phyloP scores from a whole-genome alignment of 1,140 invertebrate species.

The Plectrocnemia conspersa region DNA sequence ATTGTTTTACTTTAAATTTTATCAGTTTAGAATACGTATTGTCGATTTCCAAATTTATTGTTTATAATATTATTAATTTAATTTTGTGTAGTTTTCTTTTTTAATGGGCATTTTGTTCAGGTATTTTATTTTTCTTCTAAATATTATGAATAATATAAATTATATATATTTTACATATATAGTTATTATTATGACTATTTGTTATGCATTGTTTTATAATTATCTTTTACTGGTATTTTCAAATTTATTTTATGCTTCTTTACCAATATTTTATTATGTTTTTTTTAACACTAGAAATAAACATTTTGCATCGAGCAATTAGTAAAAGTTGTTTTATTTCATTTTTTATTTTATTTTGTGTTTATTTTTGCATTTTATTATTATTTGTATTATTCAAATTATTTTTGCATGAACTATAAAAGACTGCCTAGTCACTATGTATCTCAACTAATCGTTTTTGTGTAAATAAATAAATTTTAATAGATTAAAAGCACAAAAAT shows the following conservation, averaged over 20 bases:
- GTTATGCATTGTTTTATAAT: slow-evolving; percentile 31
- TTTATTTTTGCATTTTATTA: slow-evolving; percentile 38
- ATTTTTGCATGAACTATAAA: slow-evolving; percentile 32
- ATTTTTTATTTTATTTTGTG: slow-evolving; percentile 41
- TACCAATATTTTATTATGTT: slow-evolving; percentile 34
- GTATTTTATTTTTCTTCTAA: slow-evolving; percentile 9
- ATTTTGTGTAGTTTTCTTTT: no score
- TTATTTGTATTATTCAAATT: slow-evolving; percentile 21
- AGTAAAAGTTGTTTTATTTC: slow-evolving; percentile 46
- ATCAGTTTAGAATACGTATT: slow-evolving; percentile 22
- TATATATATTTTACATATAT: no score
- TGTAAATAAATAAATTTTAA: slow-evolving; percentile 26
- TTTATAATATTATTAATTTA: background rate
- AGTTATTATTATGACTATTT: slow-evolving; percentile 27
- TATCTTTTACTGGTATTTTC: slow-evolving; percentile 18
- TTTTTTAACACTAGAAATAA: slow-evolving; percentile 52
- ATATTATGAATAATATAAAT: slow-evolving; percentile 34
- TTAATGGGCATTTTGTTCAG: slow-evolving; percentile 17
- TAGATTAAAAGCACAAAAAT: no score
- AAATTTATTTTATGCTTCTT: slow-evolving; percentile 33
- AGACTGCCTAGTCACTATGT: slow-evolving; percentile 36
- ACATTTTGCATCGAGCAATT: slow-evolving; percentile 50
- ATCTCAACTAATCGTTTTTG: slow-evolving; percentile 31
- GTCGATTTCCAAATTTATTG: slow-evolving; percentile 10
- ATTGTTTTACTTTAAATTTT: slow-evolving; percentile 34